Evolutionary conservation across 2,797 vertebrate genomes (phyloP), one percentile per base, ranked within the genome.

Genomic region (Coluber constrictor): DNA sequence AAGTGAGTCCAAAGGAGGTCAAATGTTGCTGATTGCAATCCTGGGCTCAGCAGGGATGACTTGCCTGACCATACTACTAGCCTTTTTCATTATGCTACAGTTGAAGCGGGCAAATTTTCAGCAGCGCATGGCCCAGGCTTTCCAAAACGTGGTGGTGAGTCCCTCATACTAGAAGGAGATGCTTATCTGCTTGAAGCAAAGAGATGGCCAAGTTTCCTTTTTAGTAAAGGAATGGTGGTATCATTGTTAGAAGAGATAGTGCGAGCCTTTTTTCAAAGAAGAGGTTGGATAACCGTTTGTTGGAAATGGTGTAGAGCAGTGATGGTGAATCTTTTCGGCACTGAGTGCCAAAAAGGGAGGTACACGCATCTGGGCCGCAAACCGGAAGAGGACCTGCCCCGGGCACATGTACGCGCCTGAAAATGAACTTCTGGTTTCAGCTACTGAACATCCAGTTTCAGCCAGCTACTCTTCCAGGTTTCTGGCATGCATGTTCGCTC

Each of bases 31-130:
- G 51, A 98, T 98, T 93, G 98, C 98, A 47, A 98, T 99, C 89
- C 98, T 99, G 59, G 98, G 98, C 47, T 99, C 98, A 0, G 98
- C 98, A 63, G 98, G 98, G 37, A 98, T 98, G 98, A 98, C 98
- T 18, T 99, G 98, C 94, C 96, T 98, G 92, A 99, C 98, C 0
- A 98, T 98, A 94, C 97, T 98, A 16, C 94, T 99, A 93, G 98
- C 98, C 92, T 98, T 99, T 96, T 97, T 98, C 93, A 98, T 98
- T 86, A 98, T 99, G 96, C 92, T 99, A 92, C 98, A 98, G 93
- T 88, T 98, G 94, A 98, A 98, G 96, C 95, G 98, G 94, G 97
- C 98, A 90, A 98, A 98, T 18, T 97, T 98, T 93, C 98, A 98
- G 95, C 97, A 97, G 59, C 97, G 98, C 96, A 98, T 99, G 98